Percentiles rank a stretch among this genome's conserved stretches.
phyloP scores from a whole-genome alignment of 2,797 vertebrate species.

The Knipowitschia caucasica region DNA sequence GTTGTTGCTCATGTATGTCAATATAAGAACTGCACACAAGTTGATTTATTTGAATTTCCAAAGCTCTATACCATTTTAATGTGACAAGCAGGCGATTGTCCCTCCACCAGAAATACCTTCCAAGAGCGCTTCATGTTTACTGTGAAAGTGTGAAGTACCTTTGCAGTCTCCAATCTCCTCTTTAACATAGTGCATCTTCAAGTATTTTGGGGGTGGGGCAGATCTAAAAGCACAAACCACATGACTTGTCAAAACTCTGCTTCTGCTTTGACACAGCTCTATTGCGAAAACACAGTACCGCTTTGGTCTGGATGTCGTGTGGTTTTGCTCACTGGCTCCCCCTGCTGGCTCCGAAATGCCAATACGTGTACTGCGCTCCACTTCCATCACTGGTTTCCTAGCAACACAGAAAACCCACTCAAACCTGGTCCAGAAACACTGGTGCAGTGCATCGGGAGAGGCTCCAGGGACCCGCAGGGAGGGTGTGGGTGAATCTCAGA shows the following conservation, averaged over 20 bases:
- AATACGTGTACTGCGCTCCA: conserved; percentile 68
- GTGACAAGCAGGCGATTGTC: too few relatives aligned
- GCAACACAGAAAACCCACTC: conserved; percentile 58
- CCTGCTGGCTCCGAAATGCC: conserved; percentile 59
- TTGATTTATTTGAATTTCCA: too few relatives aligned
- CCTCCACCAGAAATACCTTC: too few relatives aligned
- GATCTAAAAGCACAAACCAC: conserved; percentile 62
- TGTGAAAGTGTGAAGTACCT: conserved; percentile 67
- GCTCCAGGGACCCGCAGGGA: conserved; percentile 19
- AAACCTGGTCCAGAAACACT: conserved; percentile 25
- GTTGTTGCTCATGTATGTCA: too few relatives aligned
- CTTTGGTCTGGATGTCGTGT: conserved; percentile 68
- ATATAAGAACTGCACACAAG: too few relatives aligned
- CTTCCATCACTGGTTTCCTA: conserved; percentile 67
- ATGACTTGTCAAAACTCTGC: not conserved
- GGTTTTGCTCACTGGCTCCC: conserved; percentile 64
- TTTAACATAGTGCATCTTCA: conserved; percentile 85
- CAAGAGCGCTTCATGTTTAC: not conserved
- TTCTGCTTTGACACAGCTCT: conserved; percentile 8
- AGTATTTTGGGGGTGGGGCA: conserved; percentile 76
- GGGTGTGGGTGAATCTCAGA: conserved; percentile 16
- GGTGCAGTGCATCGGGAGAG: conserved; percentile 24
- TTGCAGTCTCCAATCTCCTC: conserved; percentile 77
- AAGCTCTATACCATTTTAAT: too few relatives aligned
- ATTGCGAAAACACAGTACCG: conserved; percentile 52